phyloP scores from a whole-genome alignment of 2,797 vertebrate genomes.

The Toxotes lorentzi region DNA sequence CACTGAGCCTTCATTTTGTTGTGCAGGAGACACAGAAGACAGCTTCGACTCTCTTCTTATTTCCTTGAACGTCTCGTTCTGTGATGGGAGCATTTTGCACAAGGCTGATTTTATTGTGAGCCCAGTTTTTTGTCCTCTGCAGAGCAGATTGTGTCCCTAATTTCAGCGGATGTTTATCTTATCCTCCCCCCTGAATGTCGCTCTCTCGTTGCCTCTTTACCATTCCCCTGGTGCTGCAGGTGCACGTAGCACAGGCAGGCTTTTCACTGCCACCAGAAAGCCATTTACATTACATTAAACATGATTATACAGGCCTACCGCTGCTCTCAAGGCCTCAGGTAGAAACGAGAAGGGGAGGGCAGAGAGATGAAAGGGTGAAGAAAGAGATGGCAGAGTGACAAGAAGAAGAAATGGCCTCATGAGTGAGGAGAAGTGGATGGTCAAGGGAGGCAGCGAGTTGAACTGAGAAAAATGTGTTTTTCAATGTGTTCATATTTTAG shows the following conservation, averaged over 20 bases:
- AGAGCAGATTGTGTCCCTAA: slow-evolving; percentile 1
- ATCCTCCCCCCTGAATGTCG: not conserved
- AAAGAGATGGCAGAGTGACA: not conserved
- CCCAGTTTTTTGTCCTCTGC: not conserved
- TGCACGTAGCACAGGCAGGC: no score
- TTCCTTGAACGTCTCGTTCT: slow-evolving; percentile 8
- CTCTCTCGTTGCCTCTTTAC: not conserved
- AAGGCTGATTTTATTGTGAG: slow-evolving; percentile 6
- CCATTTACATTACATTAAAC: slow-evolving; percentile 13
- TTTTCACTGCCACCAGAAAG: slow-evolving; percentile 9
- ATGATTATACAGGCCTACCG: slow-evolving; percentile 14
- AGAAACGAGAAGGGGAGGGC: slow-evolving; percentile 18
- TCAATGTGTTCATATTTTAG: not conserved
- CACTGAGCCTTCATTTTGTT: not conserved
- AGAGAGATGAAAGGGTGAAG: not conserved
- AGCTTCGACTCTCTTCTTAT: slow-evolving; percentile 12
- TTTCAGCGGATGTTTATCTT: slow-evolving; percentile 29
- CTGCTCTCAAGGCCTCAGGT: slow-evolving; percentile 11
- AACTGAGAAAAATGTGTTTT: slow-evolving; percentile 10
- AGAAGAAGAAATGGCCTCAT: not conserved
- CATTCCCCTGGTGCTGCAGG: not conserved
- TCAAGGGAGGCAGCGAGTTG: not conserved
- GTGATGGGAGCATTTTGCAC: slow-evolving; percentile 14
- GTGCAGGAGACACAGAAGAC: slow-evolving; percentile 13
- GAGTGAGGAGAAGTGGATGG: not conserved